phyloP scores from a whole-genome alignment of 2,888 invertebrate genomes.

The Drepanosiphum platanoidis region DNA sequence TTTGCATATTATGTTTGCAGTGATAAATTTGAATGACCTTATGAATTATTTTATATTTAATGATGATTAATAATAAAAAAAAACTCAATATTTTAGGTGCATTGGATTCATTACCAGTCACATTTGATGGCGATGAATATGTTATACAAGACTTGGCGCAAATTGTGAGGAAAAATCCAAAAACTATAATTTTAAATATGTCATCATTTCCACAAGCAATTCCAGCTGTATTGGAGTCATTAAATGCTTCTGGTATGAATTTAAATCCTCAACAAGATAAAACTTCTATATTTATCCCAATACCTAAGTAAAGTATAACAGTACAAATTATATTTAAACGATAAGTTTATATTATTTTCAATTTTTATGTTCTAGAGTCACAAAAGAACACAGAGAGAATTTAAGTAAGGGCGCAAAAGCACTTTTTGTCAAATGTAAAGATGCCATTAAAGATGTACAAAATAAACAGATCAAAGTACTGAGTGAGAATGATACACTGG shows the following conservation, averaged over 20 bases:
- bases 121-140: constrained; percentile 82
- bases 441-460: constrained; percentile 79
- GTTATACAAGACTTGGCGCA: constrained; percentile 89
- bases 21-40: too few species aligned
- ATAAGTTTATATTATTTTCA: neutral
- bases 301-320: constrained; percentile 78
- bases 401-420: constrained; percentile 88
- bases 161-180: constrained; percentile 86
- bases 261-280: constrained; percentile 95
- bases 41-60: too few species aligned
- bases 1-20: too few species aligned
- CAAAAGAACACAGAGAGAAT: constrained; percentile 90
- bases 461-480: constrained; percentile 77
- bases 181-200: constrained; percentile 86
- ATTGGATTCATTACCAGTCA: constrained; percentile 80
- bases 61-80: neutral
- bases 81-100: constrained; percentile 70
- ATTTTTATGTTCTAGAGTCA: constrained; percentile 72
- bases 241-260: constrained; percentile 86
- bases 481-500: constrained; percentile 73
- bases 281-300: constrained; percentile 85
- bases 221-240: constrained; percentile 79
- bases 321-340: neutral
- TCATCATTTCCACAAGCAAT: constrained; percentile 86
- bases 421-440: constrained; percentile 81